Evolutionary conservation across 2,113 vertebrate species (phyloP).

Genomic region (Rhodinocichla rosea): DNA sequence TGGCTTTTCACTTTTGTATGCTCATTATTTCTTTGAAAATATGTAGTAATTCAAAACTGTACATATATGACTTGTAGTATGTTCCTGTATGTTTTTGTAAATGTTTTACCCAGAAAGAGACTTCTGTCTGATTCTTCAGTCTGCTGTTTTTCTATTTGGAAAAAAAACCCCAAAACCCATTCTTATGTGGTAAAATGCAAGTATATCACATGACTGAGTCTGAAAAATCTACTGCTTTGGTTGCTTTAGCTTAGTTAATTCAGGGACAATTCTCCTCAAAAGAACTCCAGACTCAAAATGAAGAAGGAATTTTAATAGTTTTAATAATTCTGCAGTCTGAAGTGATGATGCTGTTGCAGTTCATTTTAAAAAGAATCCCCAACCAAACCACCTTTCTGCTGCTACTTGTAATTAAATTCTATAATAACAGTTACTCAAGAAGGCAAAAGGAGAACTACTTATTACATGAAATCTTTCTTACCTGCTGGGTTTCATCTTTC

Average conservation of each 20-base stretch:
- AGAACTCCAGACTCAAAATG: neutral
- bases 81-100: neutral
- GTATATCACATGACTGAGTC: neutral
- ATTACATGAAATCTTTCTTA: neutral
- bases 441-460: neutral
- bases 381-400: neutral
- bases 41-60: neutral
- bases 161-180: neutral
- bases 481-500: neutral
- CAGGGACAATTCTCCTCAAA: neutral
- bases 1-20: neutral
- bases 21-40: neutral
- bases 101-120: neutral
- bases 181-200: neutral
- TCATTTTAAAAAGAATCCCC: neutral
- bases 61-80: neutral
- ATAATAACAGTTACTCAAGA: neutral
- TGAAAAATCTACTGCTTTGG: neutral
- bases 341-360: neutral
- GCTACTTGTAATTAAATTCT: neutral
- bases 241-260: neutral
- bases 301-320: neutral
- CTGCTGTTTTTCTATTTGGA: neutral
- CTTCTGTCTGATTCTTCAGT: neutral
- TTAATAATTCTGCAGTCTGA: neutral